Base-by-base conservation (phyloP, 2,797 vertebrate species). In the Gallinago nigripennis region DNA sequence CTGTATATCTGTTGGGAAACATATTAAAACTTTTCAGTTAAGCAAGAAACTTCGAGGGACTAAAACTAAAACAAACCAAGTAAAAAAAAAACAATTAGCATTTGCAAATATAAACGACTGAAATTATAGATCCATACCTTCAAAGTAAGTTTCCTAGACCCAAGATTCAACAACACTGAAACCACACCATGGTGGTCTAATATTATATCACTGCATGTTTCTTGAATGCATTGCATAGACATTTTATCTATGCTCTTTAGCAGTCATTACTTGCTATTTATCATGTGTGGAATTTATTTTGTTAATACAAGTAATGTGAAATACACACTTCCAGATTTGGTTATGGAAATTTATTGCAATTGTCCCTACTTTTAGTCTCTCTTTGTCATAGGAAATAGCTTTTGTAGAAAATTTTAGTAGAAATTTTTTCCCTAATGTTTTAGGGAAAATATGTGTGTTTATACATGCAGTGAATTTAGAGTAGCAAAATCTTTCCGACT, bases 321-420 rank as follows among this genome's bases (percentile, higher is more conserved):
- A 18, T 46, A 21, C 4, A 39, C 5, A 48, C 13, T 72, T 92
- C 39, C 37, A 92, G 18, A 81, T 43, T 82, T 20, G 13, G 7
- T 63, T 60, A 81, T 10, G 8, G 66, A 93, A 96, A 80, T 76
- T 72, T 92, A 50, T 28, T 70, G 12, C 57, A 13, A 53, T 56
- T 24, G 16, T 53, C 70, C 48, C 16, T 70, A 27, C 16, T 69
- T 81, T 45, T 35, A 70, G 27, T 9, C 31, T 56, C 43, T 76
- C 21, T 90, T 92, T 75, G 16, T n/a, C 35, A 58, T 41, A 75
- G 14, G 58, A 79, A 65, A 6, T 43, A 60, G 46, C 7, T 43
- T 41, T 41, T 41, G 16, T 16, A 41, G 16, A 16, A 41, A 41
- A 41, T 41, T 16, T 41, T 41, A 16, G 41, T 41, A 41, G 15